These are phyloP conservation scores for Prolemur simus DNA, from an alignment of 2,113 vertebrate species.

Conservation along the genomic window DNA sequence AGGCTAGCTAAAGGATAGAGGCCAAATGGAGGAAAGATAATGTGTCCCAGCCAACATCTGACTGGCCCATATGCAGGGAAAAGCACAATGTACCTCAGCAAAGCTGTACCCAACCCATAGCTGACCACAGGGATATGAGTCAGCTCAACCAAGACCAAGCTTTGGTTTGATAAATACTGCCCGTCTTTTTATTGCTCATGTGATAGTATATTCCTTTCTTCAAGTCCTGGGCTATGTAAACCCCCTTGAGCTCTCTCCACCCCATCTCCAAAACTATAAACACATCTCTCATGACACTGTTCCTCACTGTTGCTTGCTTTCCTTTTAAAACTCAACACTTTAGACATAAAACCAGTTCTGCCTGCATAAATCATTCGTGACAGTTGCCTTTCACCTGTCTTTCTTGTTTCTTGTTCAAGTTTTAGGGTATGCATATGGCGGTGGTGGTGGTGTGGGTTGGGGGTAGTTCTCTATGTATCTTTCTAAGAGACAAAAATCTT, in stretches of 20 bases:
- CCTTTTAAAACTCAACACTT: slow-evolving; percentile 14
- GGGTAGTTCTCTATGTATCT: slow-evolving; percentile 36
- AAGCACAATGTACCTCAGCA: neutral
- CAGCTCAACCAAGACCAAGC: neutral
- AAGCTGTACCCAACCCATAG: neutral
- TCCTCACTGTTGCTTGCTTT: slow-evolving; percentile 52
- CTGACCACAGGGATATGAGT: neutral
- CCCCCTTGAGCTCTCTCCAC: neutral
- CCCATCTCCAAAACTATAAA: neutral
- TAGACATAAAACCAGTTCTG: slow-evolving; percentile 36
- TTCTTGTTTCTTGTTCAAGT: slow-evolving; percentile 66
- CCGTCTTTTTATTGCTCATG: neutral
- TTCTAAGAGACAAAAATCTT: slow-evolving; percentile 64
- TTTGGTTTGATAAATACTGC: neutral
- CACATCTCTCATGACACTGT: neutral
- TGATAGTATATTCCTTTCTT: slow-evolving; percentile 2
- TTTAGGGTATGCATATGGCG: neutral
- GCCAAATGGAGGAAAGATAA: neutral
- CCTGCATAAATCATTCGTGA: slow-evolving; percentile 47
- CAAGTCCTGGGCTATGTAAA: neutral
- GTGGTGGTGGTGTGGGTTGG: neutral
- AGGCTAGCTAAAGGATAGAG: neutral
- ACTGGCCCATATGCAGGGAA: neutral
- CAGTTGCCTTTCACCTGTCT: slow-evolving; percentile 56
- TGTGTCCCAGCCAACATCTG: neutral